Conservation (phyloP, 2,888 invertebrate genomes). For the Archaeoteleia sp. region DNA sequence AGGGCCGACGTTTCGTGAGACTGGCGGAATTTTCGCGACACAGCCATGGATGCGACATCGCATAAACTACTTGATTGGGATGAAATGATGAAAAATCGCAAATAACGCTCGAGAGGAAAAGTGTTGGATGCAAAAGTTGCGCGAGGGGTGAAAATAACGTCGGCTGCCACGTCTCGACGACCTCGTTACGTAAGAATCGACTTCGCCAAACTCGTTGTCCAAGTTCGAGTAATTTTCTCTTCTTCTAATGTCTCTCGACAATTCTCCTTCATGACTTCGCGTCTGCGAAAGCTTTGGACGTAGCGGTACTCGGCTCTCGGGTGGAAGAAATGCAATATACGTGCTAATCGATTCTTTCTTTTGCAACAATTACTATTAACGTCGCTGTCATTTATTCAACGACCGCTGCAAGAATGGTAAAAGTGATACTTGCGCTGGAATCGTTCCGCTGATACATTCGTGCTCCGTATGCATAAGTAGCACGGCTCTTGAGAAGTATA, state of each 20-base stretch:
- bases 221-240: constrained; percentile 57
- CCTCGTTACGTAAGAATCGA: constrained; percentile 63
- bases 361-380: constrained; percentile 50
- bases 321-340: constrained; percentile 43
- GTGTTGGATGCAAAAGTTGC: constrained; percentile 36
- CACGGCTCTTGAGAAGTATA: neutral
- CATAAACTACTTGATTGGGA: constrained; percentile 8
- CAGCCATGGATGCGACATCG: too few relatives aligned
- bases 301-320: constrained; percentile 22
- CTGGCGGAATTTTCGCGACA: constrained; percentile 38
- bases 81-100: constrained; percentile 23
- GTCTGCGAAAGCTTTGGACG: constrained; percentile 25
- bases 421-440: constrained; percentile 31
- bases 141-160: constrained; percentile 37
- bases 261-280: constrained; percentile 27
- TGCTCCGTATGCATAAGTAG: constrained; percentile 27
- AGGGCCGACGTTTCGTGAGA: constrained; percentile 39
- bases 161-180: constrained; percentile 55
- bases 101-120: constrained; percentile 18
- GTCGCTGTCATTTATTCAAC: constrained; percentile 47
- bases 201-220: constrained; percentile 61
- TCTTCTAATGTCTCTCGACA: constrained; percentile 48
- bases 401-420: constrained; percentile 35
- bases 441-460: constrained; percentile 32
- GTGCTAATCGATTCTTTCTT: constrained; percentile 49